Evolutionary conservation across 2,113 vertebrate species (phyloP).

Genomic region (Marmota monax): DNA sequence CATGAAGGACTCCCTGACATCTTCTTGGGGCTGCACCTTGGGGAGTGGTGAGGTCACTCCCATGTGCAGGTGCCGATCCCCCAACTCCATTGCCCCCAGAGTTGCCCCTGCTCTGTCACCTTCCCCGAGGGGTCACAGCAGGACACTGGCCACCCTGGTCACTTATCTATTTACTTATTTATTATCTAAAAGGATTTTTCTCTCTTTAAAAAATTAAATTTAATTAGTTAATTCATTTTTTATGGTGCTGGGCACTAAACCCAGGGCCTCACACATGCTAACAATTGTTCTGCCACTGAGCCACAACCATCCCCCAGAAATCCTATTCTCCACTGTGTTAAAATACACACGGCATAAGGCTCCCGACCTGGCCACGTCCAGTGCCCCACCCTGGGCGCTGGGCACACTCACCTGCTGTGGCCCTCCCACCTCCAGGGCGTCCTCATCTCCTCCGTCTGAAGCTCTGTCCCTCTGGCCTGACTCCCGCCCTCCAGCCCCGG

Average conservation of each 20-base stretch:
- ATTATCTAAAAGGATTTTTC: not conserved
- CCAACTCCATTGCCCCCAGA: accelerated
- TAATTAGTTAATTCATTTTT: not conserved
- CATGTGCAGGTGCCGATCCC: accelerated
- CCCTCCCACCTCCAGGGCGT: accelerated
- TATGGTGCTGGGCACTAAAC: no score
- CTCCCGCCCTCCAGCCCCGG: accelerated
- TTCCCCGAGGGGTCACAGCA: not conserved
- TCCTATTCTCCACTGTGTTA: not conserved
- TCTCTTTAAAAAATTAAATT: not conserved
- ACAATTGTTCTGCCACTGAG: not conserved
- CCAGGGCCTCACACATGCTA: not conserved
- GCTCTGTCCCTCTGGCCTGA: accelerated
- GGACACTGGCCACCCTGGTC: no score
- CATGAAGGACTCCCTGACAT: not conserved
- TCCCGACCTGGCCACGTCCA: not conserved
- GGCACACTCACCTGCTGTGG: accelerated
- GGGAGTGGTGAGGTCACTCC: accelerated
- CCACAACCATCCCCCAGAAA: not conserved
- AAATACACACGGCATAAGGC: not conserved
- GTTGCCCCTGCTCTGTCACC: not conserved
- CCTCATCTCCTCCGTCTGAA: accelerated
- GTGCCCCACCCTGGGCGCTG: accelerated
- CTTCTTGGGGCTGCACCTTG: not conserved
- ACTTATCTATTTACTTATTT: not conserved